These are phyloP conservation scores for Aspidiotus destructor DNA, from an alignment of 2,888 invertebrate species.

Conservation along the genomic window DNA sequence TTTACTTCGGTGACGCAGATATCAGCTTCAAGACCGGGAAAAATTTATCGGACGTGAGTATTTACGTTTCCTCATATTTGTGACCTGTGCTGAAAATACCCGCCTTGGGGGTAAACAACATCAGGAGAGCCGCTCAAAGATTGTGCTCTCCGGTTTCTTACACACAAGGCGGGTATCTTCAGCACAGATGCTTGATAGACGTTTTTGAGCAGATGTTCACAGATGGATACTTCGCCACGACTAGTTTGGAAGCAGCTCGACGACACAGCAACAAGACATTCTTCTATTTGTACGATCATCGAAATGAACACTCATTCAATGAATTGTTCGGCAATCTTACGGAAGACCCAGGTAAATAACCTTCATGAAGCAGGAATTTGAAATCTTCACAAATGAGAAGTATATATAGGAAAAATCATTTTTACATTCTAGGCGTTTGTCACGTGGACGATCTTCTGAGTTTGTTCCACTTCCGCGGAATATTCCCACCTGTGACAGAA, in stretches of 20 bases:
- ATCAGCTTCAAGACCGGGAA: too few species aligned
- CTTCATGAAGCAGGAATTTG: background rate
- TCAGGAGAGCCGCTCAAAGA: too few species aligned
- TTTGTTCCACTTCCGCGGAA: background rate
- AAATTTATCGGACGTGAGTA: too few species aligned
- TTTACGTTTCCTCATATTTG: too few species aligned
- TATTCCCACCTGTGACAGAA: background rate
- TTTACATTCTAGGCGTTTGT: background rate
- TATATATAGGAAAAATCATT: background rate
- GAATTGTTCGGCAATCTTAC: conserved; percentile 1
- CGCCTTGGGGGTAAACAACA: too few species aligned
- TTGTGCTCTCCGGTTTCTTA: too few species aligned
- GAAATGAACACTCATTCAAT: conserved; percentile 9
- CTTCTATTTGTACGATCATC: conserved; percentile 29
- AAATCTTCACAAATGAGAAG: background rate
- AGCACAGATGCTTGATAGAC: background rate
- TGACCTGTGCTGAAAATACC: too few species aligned
- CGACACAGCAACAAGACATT: background rate
- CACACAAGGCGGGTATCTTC: too few species aligned
- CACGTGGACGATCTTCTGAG: background rate
- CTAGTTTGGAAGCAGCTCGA: conserved; percentile 12
- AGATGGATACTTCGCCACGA: conserved; percentile 13
- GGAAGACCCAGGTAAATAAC: conserved; percentile 13
- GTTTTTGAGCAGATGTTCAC: conserved; percentile 12
- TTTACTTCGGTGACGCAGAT: too few species aligned